phyloP scores from a whole-genome alignment of 2,113 vertebrate genomes.

The Emydura subglobosa region DNA sequence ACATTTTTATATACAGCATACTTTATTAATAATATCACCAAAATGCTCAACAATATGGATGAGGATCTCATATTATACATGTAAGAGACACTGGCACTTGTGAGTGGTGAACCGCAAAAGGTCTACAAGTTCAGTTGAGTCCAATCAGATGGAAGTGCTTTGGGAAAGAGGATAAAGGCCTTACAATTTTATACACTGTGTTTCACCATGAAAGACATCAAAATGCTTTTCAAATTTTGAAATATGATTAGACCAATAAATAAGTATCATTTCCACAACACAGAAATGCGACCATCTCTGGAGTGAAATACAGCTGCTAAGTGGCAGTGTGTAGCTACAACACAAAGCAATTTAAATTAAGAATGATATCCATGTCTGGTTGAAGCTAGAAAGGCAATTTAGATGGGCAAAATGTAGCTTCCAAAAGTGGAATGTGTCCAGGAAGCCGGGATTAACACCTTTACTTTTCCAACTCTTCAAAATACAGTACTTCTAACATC shows the following conservation, averaged over 20 bases:
- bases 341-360: background rate
- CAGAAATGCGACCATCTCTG: background rate
- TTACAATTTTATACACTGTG: background rate
- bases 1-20: background rate
- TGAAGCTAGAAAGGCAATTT: background rate
- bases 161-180: background rate
- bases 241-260: background rate
- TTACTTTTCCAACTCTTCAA: background rate
- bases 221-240: background rate
- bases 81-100: background rate
- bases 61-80: background rate
- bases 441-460: background rate
- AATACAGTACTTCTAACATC: background rate
- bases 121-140: background rate
- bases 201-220: background rate
- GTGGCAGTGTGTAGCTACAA: background rate
- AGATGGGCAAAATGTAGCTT: background rate
- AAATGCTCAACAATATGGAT: background rate
- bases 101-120: background rate
- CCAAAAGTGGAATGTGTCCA: background rate
- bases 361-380: background rate
- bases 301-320: background rate
- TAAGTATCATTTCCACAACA: background rate
- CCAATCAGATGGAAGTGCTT: background rate
- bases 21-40: background rate